Evolutionary conservation across 2,113 vertebrate genomes (phyloP).

Genomic region (Chaetops frenatus): DNA sequence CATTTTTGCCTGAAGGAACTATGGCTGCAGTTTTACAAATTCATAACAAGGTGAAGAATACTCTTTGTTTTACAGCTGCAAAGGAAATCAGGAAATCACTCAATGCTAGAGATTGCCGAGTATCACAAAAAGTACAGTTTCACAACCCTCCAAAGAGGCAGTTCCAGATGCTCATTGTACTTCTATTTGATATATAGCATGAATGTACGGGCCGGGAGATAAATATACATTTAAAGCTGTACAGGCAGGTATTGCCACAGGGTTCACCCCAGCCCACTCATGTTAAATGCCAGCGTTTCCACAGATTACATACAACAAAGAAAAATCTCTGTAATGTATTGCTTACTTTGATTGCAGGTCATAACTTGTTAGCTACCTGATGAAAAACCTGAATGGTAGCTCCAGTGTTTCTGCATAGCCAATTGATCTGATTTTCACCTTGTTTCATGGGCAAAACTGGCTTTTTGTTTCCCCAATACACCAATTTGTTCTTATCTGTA

Average conservation of each 20-base stretch:
- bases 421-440: background rate
- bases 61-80: background rate
- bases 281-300: background rate
- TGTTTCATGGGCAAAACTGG: background rate
- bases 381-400: background rate
- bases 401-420: background rate
- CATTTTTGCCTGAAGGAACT: background rate
- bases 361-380: background rate
- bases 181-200: background rate
- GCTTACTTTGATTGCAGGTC: background rate
- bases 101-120: background rate
- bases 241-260: conserved; percentile 4
- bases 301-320: background rate
- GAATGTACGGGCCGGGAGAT: background rate
- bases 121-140: background rate
- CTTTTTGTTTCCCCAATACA: background rate
- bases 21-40: background rate
- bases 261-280: background rate
- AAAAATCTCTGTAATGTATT: background rate
- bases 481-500: background rate
- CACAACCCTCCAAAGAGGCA: background rate
- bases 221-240: background rate
- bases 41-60: background rate
- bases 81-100: background rate
- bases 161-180: background rate